Base-by-base conservation (phyloP, 2,797 vertebrate species). In the Pterois miles region DNA sequence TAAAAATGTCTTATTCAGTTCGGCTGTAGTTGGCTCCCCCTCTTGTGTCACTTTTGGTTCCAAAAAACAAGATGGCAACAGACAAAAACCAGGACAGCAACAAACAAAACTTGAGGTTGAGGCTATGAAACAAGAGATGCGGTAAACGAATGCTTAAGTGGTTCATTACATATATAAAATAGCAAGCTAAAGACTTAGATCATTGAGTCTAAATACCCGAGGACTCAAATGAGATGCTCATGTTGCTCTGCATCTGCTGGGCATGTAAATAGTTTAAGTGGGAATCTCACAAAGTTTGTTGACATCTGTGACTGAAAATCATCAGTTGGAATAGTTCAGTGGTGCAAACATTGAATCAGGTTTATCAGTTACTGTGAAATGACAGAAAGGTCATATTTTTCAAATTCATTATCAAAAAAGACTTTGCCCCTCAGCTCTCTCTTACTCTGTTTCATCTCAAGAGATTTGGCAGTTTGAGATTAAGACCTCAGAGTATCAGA, bases 381-480 rank as follows among this genome's bases (percentile, higher is more conserved):
- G 13, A 53, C 10, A 63, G 11, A 65, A 68, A 68, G 54, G 23
- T 11, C 16, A 43, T 18, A 43, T 58, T 57, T 57, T 4, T 18
- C 4, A 22, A 57, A 6, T 20, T 57, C 6, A 56, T 29, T 64
- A 8, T 54, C 8, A 46, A 3, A 12, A 4, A 25, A 58, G 36
- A 68, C 14, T 72, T 33, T 29, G 4, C n/a, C 63, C 25, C 46
- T 60, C 33, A 34, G 40, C 25, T 58, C 22, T 43, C 46, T 48
- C 70, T 48, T 56, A 25, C 31, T 53, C 22, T 52, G 46, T 48
- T n/a, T 48, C 70, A 54, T 60, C 53, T 60, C 53, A 50, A 31
- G 25, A 70, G 69, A 57, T 22, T 20, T 54, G 25, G 9, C 53
- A 40, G 43, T 65, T 66, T 72, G 34, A 65, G 43, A 74, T 75